Conservation (phyloP, 2,113 vertebrate species). For the Empidonax traillii region DNA sequence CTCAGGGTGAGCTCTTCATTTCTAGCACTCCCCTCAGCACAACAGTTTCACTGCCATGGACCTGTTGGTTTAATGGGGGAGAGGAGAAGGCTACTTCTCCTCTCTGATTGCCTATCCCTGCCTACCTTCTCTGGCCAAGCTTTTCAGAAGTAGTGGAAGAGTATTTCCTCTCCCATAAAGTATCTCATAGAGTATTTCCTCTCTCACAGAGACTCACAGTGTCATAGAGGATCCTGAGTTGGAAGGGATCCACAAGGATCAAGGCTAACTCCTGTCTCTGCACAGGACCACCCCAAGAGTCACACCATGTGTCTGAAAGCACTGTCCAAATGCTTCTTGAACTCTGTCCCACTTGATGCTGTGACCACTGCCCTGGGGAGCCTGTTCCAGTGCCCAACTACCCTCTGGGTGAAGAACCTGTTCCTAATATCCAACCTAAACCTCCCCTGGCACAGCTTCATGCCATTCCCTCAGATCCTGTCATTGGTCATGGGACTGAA, state of each 20-base stretch:
- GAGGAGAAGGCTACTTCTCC: background rate
- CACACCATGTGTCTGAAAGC: background rate
- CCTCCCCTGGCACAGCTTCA: background rate
- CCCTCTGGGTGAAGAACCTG: background rate
- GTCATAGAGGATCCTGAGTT: background rate
- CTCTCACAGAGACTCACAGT: background rate
- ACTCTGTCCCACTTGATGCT: background rate
- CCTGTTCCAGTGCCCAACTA: background rate
- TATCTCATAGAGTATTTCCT: background rate
- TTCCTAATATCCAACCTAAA: background rate
- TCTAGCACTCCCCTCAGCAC: background rate
- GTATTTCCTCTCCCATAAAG: background rate
- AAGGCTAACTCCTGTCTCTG: background rate
- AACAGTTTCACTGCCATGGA: background rate
- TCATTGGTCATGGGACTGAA: background rate
- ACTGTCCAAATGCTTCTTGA: background rate
- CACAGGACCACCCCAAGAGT: background rate
- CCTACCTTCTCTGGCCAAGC: background rate
- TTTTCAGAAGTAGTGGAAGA: background rate
- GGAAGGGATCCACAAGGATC: background rate
- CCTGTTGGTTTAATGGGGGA: background rate
- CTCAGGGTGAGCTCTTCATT: background rate
- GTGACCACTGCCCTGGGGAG: background rate
- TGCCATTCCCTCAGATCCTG: background rate
- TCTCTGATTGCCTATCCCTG: rapidly evolving